These are phyloP conservation scores for Stenodema calcarata DNA, from an alignment of 2,888 invertebrate genomes.

Conservation along the genomic window DNA sequence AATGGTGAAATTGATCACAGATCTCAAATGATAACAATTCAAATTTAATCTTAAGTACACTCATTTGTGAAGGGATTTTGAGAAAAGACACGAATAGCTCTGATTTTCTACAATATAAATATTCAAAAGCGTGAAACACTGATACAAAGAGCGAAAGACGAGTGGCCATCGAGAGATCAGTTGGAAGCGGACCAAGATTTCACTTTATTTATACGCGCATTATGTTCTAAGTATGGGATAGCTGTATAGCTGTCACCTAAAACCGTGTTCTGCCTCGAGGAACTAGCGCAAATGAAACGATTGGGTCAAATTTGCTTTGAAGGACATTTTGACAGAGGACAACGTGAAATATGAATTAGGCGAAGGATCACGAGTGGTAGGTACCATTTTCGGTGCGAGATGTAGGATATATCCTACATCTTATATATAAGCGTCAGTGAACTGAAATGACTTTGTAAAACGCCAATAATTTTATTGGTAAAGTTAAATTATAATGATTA, in stretches of 20 bases:
- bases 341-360: background rate
- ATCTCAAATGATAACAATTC: no score
- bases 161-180: background rate
- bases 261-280: background rate
- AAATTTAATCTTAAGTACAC: no score
- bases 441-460: no score
- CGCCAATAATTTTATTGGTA: no score
- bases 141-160: background rate
- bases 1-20: no score
- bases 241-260: background rate
- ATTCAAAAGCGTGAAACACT: background rate
- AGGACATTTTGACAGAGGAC: background rate
- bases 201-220: conserved; percentile 6
- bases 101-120: background rate
- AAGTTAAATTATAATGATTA: no score
- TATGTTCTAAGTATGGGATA: conserved; percentile 7
- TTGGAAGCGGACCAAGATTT: background rate
- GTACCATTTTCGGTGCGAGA: background rate
- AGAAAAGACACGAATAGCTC: no score
- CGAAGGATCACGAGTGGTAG: background rate
- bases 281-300: background rate
- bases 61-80: no score
- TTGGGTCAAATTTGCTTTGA: background rate
- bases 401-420: no score
- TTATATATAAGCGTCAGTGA: no score